Evolutionary conservation across 2,113 vertebrate genomes (phyloP), one percentile per base, ranked within the genome.

Genomic region (Channa maculata): DNA sequence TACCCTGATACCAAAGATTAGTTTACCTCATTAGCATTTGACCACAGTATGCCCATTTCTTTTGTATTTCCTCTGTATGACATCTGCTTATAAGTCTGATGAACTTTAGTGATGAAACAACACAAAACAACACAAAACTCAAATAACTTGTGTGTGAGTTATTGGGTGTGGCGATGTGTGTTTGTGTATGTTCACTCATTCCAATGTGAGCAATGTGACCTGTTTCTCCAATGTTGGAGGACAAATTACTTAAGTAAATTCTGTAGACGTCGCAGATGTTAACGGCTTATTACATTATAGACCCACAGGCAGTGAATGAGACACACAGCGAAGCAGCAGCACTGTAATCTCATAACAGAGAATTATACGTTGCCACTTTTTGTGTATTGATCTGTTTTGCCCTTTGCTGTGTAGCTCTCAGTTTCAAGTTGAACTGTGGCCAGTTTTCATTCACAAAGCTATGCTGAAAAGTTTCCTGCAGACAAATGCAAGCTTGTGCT

Each of bases 361-460:
- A 44, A 34, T 39, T 60, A 43, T 5, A 46, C 39, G 34, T 52
- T 38, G 46, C 37, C 51, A 60, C 0, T 38, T 50, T 15, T 65
- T 9, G 49, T 49, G 5, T 45, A 80, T 83, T 51, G 80, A 83
- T 83, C 69, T 59, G 73, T 80, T 80, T 60, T 65, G 39, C 6
- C 2, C 3, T 49, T 67, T 37, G 55, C 12, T 43, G 60, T 8
- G 14, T 6, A 57, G 51, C 5, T 52, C 61, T 77, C 59, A 13
- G 39, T 64, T 79, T 68, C 61, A 71, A 49, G 3, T 46, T 66
- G 58, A 75, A 61, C 62, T 55, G n/a, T 36, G 9, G 58, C 64
- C 64, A 57, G 24, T 58, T 66, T 52, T 43, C 8, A 66, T 37
- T 62, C 8, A 52, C 5, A 5, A n/a, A 36, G 13, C 13, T 15